These are phyloP conservation scores for Plestiodon gilberti DNA, from an alignment of 2,113 vertebrate species.

Conservation along the genomic window DNA sequence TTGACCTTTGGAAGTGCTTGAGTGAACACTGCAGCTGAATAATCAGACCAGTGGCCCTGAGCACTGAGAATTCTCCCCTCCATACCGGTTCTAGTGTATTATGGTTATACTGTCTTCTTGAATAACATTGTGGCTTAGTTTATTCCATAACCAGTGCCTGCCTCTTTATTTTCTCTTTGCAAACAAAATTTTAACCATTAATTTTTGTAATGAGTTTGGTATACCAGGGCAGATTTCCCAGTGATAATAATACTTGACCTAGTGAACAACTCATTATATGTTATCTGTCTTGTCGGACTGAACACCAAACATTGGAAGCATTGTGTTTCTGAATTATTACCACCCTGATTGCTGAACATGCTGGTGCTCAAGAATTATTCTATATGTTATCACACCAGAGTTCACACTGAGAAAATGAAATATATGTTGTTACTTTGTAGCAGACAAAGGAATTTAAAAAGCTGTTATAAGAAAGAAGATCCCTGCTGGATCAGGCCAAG, in stretches of 20 bases:
- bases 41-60: too few species aligned
- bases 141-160: too few species aligned
- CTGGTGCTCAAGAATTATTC: background rate
- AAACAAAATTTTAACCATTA: conserved; percentile 47
- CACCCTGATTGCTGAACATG: conserved; percentile 24
- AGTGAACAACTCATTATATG: conserved; percentile 10
- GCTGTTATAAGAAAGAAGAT: background rate
- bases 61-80: too few species aligned
- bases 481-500: too few species aligned
- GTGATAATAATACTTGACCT: conserved; percentile 4
- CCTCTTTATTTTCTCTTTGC: background rate
- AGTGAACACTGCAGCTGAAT: too few species aligned
- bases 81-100: too few species aligned
- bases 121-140: too few species aligned
- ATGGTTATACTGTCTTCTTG: too few species aligned
- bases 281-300: conserved; percentile 48
- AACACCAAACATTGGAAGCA: conserved; percentile 32
- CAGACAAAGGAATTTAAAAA: conserved; percentile 66
- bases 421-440: conserved; percentile 19
- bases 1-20: too few species aligned
- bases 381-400: conserved; percentile 36
- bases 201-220: conserved; percentile 39
- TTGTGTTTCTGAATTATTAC: background rate
- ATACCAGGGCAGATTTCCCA: conserved; percentile 14
- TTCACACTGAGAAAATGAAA: conserved; percentile 64